Evolutionary conservation across 2,113 vertebrate genomes (phyloP).

Genomic region (Chloropsis hardwickii): DNA sequence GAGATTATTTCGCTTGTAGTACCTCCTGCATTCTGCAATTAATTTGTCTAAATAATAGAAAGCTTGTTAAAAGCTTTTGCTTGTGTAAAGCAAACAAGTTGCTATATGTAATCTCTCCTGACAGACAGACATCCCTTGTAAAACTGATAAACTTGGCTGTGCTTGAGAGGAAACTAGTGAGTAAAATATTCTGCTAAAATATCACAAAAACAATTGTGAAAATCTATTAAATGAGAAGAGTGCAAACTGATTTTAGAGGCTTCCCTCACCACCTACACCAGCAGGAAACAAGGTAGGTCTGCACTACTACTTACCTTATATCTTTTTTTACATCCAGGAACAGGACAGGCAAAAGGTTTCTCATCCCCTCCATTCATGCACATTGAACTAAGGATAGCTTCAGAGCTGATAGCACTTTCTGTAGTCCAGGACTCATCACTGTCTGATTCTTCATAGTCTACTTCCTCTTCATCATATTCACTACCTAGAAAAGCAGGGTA

Average conservation of each 20-base stretch:
- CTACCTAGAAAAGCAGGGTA: conserved; percentile 77
- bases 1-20: neutral
- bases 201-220: neutral
- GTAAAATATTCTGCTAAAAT: neutral
- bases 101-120: neutral
- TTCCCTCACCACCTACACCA: neutral
- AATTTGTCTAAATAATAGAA: neutral
- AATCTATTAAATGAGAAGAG: neutral
- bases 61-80: neutral
- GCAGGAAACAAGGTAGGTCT: neutral
- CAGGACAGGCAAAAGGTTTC: conserved; percentile 97
- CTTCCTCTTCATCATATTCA: conserved; percentile 96
- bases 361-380: conserved; percentile 98
- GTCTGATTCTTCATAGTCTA: conserved; percentile 97
- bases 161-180: neutral
- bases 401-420: conserved; percentile 97
- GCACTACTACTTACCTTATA: conserved; percentile 83
- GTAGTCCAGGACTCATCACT: conserved; percentile 98
- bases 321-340: conserved; percentile 98
- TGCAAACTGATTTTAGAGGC: neutral
- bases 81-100: neutral
- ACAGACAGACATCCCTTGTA: neutral
- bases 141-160: neutral
- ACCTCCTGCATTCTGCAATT: neutral
- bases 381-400: conserved; percentile 98